Evolutionary conservation across 2,888 invertebrate species (phyloP).

Genomic region (Drosophila anceps): DNA sequence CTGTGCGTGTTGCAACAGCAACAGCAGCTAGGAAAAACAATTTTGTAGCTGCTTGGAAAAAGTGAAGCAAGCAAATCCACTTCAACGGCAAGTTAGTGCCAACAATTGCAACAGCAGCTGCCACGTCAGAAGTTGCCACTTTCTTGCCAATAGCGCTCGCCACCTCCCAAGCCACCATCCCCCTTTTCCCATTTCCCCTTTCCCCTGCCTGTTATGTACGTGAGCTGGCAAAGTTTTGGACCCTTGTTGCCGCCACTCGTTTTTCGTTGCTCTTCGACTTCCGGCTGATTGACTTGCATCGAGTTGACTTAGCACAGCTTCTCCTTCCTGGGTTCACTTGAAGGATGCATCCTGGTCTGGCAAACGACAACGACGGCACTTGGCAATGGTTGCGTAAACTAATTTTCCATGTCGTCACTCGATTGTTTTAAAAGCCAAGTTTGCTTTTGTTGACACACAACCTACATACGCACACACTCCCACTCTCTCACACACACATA

Average conservation of each 20-base stretch:
- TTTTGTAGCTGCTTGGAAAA: conserved; percentile 49
- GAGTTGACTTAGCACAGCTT: conserved; percentile 80
- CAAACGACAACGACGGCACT: conserved; percentile 38
- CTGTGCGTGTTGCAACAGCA: conserved; percentile 51
- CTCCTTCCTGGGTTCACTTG: conserved; percentile 31
- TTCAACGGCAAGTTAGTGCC: conserved; percentile 75
- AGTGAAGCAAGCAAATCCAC: conserved; percentile 71
- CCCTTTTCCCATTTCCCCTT: background rate
- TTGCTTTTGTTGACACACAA: conserved; percentile 47
- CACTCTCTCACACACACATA: conserved; percentile 3
- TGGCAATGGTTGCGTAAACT: conserved; percentile 79
- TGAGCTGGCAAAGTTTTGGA: conserved; percentile 66
- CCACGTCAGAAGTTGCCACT: conserved; percentile 76
- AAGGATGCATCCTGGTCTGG: conserved; percentile 46
- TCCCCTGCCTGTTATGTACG: conserved; percentile 23
- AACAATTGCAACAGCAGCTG: conserved; percentile 78
- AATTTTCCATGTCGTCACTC: conserved; percentile 82
- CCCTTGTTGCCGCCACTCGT: conserved; percentile 29
- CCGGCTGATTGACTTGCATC: conserved; percentile 80
- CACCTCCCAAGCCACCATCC: background rate
- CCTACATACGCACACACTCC: conserved; percentile 11
- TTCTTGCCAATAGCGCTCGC: conserved; percentile 46
- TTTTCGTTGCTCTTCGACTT: conserved; percentile 62
- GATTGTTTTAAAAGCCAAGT: conserved; percentile 80
- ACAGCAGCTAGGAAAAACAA: conserved; percentile 69